These are phyloP conservation scores for Mungos mungo DNA, from an alignment of 2,113 vertebrate genomes.

Conservation along the genomic window DNA sequence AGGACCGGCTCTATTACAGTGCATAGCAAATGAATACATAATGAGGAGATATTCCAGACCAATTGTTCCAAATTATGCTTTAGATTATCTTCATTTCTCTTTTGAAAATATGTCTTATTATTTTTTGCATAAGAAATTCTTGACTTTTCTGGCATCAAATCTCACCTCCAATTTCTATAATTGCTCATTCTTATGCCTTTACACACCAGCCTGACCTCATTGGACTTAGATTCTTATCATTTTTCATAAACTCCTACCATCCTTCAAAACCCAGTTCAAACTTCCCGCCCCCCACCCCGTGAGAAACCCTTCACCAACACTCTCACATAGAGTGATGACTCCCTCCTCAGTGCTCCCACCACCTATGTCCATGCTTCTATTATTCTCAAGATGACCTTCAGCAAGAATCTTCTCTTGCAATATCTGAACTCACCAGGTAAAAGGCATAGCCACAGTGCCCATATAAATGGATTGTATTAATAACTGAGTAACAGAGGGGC, in stretches of 20 bases:
- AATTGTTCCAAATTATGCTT: slow-evolving; percentile 64
- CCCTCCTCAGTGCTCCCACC: not conserved
- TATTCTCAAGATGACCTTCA: not conserved
- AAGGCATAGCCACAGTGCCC: not conserved
- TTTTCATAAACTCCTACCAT: not conserved
- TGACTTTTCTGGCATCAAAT: not conserved
- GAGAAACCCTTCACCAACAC: not conserved
- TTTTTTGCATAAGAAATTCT: slow-evolving; percentile 58
- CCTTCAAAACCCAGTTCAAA: not conserved
- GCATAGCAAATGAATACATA: slow-evolving; percentile 73
- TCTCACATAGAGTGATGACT: not conserved
- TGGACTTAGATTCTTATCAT: not conserved
- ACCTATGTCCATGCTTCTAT: not conserved
- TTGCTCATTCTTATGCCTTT: not conserved
- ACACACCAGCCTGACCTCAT: not conserved
- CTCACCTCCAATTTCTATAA: not conserved
- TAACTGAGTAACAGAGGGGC: not conserved
- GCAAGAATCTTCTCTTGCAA: not conserved
- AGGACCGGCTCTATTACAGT: slow-evolving; percentile 64
- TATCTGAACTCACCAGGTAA: not conserved
- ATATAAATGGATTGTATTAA: not conserved
- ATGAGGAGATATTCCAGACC: slow-evolving; percentile 72
- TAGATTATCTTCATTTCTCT: slow-evolving; percentile 78
- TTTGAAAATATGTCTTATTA: slow-evolving; percentile 67
- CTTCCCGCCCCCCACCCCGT: not conserved